Conservation (phyloP, 2,888 invertebrate genomes). For the Microplitis manilae region DNA sequence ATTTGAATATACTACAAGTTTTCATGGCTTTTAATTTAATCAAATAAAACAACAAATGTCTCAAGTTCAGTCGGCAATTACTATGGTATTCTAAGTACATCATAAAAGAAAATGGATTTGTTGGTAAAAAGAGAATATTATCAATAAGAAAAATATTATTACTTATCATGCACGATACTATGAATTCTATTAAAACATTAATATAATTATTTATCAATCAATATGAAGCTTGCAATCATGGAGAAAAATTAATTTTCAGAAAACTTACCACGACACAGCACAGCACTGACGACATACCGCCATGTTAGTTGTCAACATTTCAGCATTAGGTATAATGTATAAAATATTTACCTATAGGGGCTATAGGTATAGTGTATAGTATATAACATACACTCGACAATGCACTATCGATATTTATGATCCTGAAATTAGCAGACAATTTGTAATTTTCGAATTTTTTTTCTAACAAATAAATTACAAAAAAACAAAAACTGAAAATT, state of each 20-base stretch:
- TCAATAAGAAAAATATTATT: conserved; percentile 28
- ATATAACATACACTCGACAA: too few relatives aligned
- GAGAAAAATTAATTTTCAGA: conserved; percentile 63
- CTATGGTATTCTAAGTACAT: not conserved
- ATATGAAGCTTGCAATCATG: conserved; percentile 55
- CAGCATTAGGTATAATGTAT: too few relatives aligned
- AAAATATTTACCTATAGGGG: too few relatives aligned
- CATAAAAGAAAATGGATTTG: not conserved
- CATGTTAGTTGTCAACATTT: conserved; percentile 90
- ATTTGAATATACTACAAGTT: not conserved
- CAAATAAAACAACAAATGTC: not conserved
- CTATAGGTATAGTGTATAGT: too few relatives aligned
- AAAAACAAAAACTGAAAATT: too few relatives aligned
- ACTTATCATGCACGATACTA: conserved; percentile 11
- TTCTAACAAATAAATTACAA: too few relatives aligned
- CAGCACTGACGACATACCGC: conserved; percentile 97
- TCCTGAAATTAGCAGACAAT: too few relatives aligned
- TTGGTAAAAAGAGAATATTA: not conserved
- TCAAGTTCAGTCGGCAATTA: not conserved
- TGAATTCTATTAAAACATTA: not conserved
- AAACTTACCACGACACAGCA: conserved; percentile 96
- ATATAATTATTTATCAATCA: conserved; percentile 37
- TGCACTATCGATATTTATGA: too few relatives aligned
- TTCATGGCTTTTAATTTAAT: not conserved
- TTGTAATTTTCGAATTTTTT: too few relatives aligned